Evolutionary conservation across 1,140 invertebrate genomes (phyloP).

Genomic region (Archivesica marissinica): DNA sequence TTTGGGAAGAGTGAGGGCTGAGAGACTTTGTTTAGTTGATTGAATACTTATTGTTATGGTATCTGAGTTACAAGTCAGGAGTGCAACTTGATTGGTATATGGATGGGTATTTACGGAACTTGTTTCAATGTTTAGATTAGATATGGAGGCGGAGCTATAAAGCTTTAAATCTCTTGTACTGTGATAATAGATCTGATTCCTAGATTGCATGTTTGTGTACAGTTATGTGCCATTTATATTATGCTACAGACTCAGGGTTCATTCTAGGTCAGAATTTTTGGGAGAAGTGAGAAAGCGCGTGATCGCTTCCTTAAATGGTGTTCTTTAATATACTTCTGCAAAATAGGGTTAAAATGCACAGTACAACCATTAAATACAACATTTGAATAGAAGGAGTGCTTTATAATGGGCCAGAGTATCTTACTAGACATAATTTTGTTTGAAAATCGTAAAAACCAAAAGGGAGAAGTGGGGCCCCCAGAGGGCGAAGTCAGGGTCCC

Average conservation of each 20-base stretch:
- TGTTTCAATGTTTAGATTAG: conserved; percentile 13
- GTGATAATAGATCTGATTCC: conserved; percentile 25
- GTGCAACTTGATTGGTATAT: not conserved
- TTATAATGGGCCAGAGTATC: too few species aligned
- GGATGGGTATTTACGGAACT: not conserved
- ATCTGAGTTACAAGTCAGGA: not conserved
- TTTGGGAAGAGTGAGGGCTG: not conserved
- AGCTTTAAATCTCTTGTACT: conserved; percentile 26
- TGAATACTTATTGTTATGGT: not conserved
- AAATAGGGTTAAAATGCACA: not conserved
- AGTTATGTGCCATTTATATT: not conserved
- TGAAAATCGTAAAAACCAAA: too few species aligned
- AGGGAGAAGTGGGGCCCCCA: too few species aligned
- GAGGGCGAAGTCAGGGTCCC: too few species aligned
- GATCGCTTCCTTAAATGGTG: not conserved
- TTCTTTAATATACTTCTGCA: not conserved
- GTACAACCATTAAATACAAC: not conserved
- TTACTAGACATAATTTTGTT: too few species aligned
- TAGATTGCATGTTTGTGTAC: too few species aligned
- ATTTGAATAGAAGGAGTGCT: not conserved
- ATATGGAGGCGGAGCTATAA: conserved; percentile 6
- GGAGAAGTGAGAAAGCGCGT: not conserved
- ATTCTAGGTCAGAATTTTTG: not conserved
- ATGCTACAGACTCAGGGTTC: not conserved
- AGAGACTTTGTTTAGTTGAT: not conserved